phyloP scores from a whole-genome alignment of 2,888 invertebrate genomes.

The Eumerus sabulonum region DNA sequence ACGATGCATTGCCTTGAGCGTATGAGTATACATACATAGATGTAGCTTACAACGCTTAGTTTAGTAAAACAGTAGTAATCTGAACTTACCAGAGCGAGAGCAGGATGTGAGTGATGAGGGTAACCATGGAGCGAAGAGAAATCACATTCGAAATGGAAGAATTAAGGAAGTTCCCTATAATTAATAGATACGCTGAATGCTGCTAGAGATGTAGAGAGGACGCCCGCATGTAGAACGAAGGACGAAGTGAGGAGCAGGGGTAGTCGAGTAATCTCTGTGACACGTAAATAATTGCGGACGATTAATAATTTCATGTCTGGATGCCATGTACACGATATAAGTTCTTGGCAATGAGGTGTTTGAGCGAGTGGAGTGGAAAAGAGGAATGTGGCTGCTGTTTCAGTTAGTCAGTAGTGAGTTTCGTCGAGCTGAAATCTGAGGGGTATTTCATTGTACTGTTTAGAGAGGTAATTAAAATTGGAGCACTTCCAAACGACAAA shows the following conservation, averaged over 20 bases:
- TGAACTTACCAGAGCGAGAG: background rate
- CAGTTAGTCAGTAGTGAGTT: constrained; percentile 18
- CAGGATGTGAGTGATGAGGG: background rate
- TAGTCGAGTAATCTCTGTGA: constrained; percentile 37
- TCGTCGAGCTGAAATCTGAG: too few relatives aligned
- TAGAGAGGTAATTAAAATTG: too few relatives aligned
- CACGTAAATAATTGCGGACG: constrained; percentile 44
- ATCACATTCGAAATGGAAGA: constrained; percentile 39
- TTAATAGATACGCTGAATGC: constrained; percentile 41
- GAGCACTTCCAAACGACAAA: too few relatives aligned
- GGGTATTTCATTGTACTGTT: background rate
- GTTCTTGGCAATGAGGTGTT: constrained; percentile 1
- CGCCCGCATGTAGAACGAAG: background rate
- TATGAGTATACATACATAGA: constrained; percentile 6
- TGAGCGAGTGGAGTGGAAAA: constrained; percentile 1
- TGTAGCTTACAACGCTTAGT: constrained; percentile 41
- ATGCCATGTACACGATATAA: constrained; percentile 9
- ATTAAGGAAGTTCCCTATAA: constrained; percentile 41
- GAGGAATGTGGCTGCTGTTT: background rate
- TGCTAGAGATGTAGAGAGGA: background rate
- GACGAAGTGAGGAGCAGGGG: background rate
- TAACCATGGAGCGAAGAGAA: constrained; percentile 6
- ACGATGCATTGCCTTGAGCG: constrained; percentile 5
- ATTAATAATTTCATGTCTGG: constrained; percentile 41
- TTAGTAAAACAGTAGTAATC: constrained; percentile 47